Conservation (phyloP, 2,113 vertebrate genomes). For the Pardalotus punctatus region DNA sequence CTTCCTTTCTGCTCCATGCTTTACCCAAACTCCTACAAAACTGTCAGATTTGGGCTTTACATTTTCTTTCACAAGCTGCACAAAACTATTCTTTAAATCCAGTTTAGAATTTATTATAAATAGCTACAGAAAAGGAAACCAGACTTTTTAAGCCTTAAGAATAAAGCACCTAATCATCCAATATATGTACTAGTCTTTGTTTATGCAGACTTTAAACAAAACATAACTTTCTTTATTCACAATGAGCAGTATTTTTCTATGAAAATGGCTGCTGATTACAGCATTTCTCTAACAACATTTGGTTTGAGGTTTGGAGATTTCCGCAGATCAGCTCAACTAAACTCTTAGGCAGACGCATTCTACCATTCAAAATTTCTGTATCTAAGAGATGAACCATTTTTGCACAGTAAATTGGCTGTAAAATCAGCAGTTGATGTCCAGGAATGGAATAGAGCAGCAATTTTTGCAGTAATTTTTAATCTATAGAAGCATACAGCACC, state of each 20-base stretch:
- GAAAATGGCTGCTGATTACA: neutral
- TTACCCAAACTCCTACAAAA: neutral
- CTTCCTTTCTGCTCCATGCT: neutral
- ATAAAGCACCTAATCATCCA: neutral
- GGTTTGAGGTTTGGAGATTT: neutral
- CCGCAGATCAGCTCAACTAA: neutral
- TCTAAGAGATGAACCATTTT: neutral
- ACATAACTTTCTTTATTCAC: neutral
- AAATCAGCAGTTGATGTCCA: neutral
- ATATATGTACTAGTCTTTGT: neutral
- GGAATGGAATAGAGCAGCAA: neutral
- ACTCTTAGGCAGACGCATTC: neutral
- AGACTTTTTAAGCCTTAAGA: neutral
- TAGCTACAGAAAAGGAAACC: neutral
- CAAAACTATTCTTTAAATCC: neutral
- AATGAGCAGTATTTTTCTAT: neutral
- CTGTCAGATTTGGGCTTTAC: neutral
- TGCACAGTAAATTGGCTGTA: neutral
- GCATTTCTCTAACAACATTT: neutral
- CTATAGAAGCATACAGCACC: neutral
- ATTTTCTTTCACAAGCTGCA: neutral
- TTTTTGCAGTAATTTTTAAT: slow-evolving; percentile 25
- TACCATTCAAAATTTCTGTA: neutral
- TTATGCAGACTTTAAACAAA: neutral
- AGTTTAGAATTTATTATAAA: neutral